These are phyloP conservation scores for Diplodus sargus DNA, from an alignment of 2,797 vertebrate genomes.

Conservation along the genomic window DNA sequence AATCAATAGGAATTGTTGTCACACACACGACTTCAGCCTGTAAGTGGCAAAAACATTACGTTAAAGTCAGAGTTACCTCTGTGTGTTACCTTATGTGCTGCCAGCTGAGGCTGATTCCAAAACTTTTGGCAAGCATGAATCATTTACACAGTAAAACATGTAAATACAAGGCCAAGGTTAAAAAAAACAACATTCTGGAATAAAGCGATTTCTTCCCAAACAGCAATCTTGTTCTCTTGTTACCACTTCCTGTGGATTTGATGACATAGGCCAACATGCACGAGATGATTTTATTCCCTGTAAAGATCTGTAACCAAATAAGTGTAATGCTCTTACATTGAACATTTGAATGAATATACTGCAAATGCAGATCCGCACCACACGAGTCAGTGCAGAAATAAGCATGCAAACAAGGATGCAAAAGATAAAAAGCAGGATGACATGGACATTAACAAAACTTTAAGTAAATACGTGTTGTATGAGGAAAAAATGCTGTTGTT, in stretches of 20 bases:
- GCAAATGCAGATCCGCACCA: background rate
- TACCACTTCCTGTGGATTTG: background rate
- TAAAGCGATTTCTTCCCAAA: background rate
- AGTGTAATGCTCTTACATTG: background rate
- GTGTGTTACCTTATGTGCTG: too few species aligned
- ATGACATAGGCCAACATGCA: background rate
- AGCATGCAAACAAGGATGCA: background rate
- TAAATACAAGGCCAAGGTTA: too few species aligned
- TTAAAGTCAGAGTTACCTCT: too few species aligned
- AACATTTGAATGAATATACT: background rate
- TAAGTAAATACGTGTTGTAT: background rate
- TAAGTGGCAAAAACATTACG: too few species aligned
- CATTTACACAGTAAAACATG: too few species aligned
- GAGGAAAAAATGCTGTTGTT: background rate
- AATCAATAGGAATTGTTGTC: too few species aligned
- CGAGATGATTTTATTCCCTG: background rate
- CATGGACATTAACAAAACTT: background rate
- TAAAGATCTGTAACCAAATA: background rate
- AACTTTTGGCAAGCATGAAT: too few species aligned
- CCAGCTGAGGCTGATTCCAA: too few species aligned
- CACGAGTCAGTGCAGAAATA: background rate
- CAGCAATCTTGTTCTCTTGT: background rate
- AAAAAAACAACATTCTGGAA: too few species aligned
- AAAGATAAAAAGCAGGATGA: background rate
- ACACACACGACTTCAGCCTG: too few species aligned